Conservation (phyloP, 92 coral and sea anemone species). For the Siderastrea siderea region DNA sequence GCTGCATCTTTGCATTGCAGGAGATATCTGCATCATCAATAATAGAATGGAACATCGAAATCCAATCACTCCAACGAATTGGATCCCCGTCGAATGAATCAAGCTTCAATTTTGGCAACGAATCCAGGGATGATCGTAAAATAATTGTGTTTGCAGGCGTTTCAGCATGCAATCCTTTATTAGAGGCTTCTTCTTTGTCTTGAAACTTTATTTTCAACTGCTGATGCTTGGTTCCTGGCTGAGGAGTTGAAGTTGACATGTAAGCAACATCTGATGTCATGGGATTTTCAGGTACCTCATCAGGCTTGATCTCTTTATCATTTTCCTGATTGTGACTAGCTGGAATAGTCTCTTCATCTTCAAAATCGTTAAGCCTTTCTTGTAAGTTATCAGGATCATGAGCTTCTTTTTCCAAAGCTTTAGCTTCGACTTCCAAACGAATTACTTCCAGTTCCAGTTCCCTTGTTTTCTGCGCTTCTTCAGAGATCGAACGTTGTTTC, state of each 20-base stretch:
- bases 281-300: not conserved
- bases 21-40: conserved; percentile 39
- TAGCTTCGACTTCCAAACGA: not conserved
- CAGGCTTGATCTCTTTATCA: not conserved
- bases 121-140: conserved; percentile 26
- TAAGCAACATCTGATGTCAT: not conserved
- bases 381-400: too few relatives aligned
- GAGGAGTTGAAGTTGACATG: not conserved
- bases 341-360: too few relatives aligned
- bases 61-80: conserved; percentile 35
- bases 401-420: too few relatives aligned
- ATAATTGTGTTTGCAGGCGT: not conserved
- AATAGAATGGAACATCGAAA: conserved; percentile 27
- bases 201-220: conserved; percentile 5
- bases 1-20: conserved; percentile 43
- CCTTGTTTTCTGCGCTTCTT: not conserved
- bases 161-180: conserved; percentile 2
- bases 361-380: too few relatives aligned
- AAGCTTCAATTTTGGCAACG: conserved; percentile 35
- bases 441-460: not conserved
- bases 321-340: not conserved
- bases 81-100: conserved; percentile 38
- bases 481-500: not conserved
- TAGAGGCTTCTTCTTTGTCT: not conserved
- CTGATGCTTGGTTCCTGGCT: not conserved